These are phyloP conservation scores for Thelaira solivaga DNA, from an alignment of 2,888 invertebrate species.

Conservation along the genomic window DNA sequence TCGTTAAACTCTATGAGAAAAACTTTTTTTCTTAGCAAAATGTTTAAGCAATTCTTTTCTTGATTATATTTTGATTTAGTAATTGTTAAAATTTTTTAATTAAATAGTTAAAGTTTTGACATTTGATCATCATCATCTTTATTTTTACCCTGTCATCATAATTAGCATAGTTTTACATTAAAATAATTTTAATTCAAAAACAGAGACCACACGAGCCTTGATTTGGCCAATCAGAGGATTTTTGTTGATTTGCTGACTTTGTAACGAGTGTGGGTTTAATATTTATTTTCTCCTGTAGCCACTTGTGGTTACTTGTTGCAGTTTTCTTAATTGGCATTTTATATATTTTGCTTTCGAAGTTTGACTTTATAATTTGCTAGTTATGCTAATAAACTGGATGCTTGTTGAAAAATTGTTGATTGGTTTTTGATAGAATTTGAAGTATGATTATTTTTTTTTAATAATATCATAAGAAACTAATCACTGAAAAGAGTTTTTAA, in stretches of 20 bases:
- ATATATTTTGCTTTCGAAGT: conserved; percentile 6
- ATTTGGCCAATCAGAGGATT: neutral
- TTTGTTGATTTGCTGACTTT: neutral
- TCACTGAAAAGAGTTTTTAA: too few species aligned
- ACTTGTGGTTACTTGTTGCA: conserved; percentile 5
- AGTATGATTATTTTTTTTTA: conserved; percentile 14
- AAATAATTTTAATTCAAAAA: neutral
- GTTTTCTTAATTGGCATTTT: conserved; percentile 55
- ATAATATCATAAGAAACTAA: conserved; percentile 2
- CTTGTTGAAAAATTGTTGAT: conserved; percentile 42
- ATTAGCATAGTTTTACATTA: conserved; percentile 57
- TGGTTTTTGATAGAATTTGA: conserved; percentile 47
- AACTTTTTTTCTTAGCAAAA: neutral
- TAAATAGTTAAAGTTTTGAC: conserved; percentile 45
- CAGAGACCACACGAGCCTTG: conserved; percentile 51
- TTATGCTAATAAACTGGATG: conserved; percentile 53
- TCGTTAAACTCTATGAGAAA: neutral
- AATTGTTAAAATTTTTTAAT: conserved; percentile 43
- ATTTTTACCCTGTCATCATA: neutral
- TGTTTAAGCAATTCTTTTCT: neutral
- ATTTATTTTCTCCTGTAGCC: conserved; percentile 12
- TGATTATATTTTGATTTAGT: neutral
- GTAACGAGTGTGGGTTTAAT: conserved; percentile 54
- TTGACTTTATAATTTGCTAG: conserved; percentile 37
- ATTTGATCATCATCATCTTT: conserved; percentile 6